These are phyloP conservation scores for Bryconaethiops microstoma DNA, from an alignment of 2,797 vertebrate species.

Conservation along the genomic window DNA sequence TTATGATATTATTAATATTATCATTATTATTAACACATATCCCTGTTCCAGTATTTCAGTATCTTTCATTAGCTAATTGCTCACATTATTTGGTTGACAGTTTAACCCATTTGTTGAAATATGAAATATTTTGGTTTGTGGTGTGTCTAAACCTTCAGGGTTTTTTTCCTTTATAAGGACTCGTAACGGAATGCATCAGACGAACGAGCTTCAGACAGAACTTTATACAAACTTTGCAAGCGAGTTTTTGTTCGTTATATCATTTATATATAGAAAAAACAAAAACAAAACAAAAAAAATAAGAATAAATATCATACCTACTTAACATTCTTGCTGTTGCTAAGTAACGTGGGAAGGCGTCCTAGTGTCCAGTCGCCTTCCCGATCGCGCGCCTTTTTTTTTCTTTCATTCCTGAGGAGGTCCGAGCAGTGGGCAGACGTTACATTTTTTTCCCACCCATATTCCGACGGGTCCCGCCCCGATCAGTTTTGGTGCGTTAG, in stretches of 20 bases:
- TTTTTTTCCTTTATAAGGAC: background rate
- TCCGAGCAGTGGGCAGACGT: background rate
- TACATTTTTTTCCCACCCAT: background rate
- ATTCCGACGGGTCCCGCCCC: background rate
- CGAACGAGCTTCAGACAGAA: constrained; percentile 4
- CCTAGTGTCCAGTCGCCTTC: background rate
- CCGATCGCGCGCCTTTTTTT: constrained; percentile 24
- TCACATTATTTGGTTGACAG: constrained; percentile 20
- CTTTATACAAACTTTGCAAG: constrained; percentile 33
- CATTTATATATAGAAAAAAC: background rate
- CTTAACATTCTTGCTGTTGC: constrained; percentile 31
- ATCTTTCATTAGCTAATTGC: background rate
- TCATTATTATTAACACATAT: constrained; percentile 10
- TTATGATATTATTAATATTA: constrained; percentile 9
- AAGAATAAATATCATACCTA: constrained; percentile 41
- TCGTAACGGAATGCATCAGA: background rate
- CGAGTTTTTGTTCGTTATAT: constrained; percentile 17
- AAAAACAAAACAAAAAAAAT: background rate
- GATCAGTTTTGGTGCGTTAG: too few species aligned
- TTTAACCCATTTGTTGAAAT: background rate
- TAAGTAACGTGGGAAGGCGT: constrained; percentile 33
- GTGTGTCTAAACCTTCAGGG: background rate
- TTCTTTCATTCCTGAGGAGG: constrained; percentile 38
- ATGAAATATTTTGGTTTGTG: constrained; percentile 2
- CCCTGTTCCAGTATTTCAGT: background rate